These are phyloP conservation scores for Pygmarrhopalites habei DNA, from an alignment of 1,140 invertebrate species.

Conservation along the genomic window DNA sequence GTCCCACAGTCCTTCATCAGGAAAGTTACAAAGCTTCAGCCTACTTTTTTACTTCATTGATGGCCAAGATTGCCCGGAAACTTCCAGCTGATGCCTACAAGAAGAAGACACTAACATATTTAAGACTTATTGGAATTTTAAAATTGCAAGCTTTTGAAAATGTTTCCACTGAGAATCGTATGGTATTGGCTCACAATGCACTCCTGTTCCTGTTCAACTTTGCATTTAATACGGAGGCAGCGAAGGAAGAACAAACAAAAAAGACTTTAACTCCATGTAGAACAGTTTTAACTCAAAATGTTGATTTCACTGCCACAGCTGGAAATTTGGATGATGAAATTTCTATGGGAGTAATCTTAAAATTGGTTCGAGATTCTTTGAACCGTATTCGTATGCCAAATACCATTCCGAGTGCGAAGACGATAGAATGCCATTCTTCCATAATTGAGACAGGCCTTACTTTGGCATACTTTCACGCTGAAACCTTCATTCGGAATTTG, in stretches of 20 bases:
- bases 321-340: constrained; percentile 15
- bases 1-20: background rate
- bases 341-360: constrained; percentile 24
- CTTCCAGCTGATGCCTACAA: constrained; percentile 11
- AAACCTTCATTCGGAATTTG: constrained; percentile 17
- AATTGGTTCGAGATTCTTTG: constrained; percentile 17
- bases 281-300: constrained; percentile 1
- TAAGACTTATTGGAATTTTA: constrained; percentile 21
- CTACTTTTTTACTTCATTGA: constrained; percentile 26
- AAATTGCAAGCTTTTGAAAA: constrained; percentile 1
- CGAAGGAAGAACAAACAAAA: background rate
- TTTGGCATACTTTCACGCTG: constrained; percentile 20
- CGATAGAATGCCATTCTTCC: background rate
- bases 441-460: constrained; percentile 32
- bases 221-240: constrained; percentile 11
- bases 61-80: constrained; percentile 17
- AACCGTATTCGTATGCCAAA: background rate
- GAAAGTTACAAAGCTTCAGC: background rate
- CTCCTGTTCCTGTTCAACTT: constrained; percentile 22
- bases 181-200: constrained; percentile 4
- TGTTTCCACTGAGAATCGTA: background rate
- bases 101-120: constrained; percentile 6
- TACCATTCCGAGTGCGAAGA: background rate
- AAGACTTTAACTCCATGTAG: background rate
- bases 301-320: background rate